phyloP scores from a whole-genome alignment of 2,888 invertebrate species.

The Lithophane leautieri region DNA sequence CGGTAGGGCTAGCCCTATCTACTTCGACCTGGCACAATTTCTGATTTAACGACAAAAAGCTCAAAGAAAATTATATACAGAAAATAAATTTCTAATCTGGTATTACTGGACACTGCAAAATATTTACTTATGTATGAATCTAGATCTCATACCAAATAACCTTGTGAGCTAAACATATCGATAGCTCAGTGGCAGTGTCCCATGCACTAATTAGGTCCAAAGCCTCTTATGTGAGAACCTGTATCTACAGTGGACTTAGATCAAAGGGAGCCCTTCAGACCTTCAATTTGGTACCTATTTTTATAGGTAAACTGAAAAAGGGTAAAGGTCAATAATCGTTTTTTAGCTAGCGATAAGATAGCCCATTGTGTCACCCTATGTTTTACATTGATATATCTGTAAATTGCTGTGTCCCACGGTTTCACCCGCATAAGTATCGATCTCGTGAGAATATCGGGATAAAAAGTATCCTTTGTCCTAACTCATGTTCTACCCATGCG shows the following conservation, averaged over 20 bases:
- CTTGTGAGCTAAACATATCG: not conserved
- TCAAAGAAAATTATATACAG: not conserved
- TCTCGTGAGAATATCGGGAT: too few species aligned
- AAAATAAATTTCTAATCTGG: not conserved
- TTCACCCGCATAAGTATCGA: too few species aligned
- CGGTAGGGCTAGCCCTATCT: too few species aligned
- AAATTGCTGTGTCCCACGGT: too few species aligned
- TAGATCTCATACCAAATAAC: not conserved
- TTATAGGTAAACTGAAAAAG: not conserved
- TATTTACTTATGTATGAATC: not conserved
- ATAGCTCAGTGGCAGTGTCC: not conserved
- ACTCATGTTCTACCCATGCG: too few species aligned
- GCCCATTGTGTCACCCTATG: not conserved
- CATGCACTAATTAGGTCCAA: slow-evolving; percentile 28
- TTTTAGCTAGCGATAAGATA: too few species aligned
- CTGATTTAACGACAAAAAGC: too few species aligned
- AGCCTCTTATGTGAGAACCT: not conserved
- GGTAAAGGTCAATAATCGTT: slow-evolving; percentile 39
- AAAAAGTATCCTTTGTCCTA: too few species aligned
- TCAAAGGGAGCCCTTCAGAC: slow-evolving; percentile 34
- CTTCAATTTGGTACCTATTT: slow-evolving; percentile 1
- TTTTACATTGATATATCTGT: not conserved
- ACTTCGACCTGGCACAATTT: too few species aligned
- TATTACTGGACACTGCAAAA: not conserved
- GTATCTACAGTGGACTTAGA: not conserved